These are phyloP conservation scores for Drosophila tsacasi DNA, from an alignment of 1,140 invertebrate species.

Conservation along the genomic window DNA sequence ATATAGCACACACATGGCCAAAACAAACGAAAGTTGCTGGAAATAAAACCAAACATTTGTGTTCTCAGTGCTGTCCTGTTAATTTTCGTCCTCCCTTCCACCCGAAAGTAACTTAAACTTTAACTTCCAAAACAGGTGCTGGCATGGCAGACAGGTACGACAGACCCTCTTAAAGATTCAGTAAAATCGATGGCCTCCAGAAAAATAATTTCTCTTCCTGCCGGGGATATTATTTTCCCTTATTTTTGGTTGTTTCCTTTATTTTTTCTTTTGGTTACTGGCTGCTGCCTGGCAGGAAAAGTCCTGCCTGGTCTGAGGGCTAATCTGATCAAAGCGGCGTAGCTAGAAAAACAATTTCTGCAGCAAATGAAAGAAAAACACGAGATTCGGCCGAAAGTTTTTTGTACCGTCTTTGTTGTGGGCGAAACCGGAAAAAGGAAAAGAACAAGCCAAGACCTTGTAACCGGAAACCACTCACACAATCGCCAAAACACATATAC, in stretches of 20 bases:
- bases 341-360: slow-evolving; percentile 68
- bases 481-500: slow-evolving; percentile 7
- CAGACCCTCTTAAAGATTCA: neutral
- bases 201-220: slow-evolving; percentile 24
- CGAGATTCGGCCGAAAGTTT: slow-evolving; percentile 63
- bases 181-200: slow-evolving; percentile 40
- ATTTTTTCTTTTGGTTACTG: neutral
- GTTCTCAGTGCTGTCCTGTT: slow-evolving; percentile 26
- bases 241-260: neutral
- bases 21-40: slow-evolving; percentile 50
- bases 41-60: slow-evolving; percentile 53
- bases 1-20: slow-evolving; percentile 29
- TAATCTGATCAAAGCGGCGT: slow-evolving; percentile 76
- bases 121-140: slow-evolving; percentile 14
- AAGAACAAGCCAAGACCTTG: slow-evolving; percentile 35
- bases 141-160: neutral
- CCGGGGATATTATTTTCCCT: slow-evolving; percentile 1
- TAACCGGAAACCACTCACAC: slow-evolving; percentile 63
- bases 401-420: slow-evolving; percentile 64
- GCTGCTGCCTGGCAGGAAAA: slow-evolving; percentile 1
- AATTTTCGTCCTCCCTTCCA: neutral
- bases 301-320: slow-evolving; percentile 25
- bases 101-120: slow-evolving; percentile 19
- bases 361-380: slow-evolving; percentile 76
- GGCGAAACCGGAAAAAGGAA: slow-evolving; percentile 37